Base-by-base conservation (phyloP, 2,888 invertebrate species). In the Choristoneura rosaceana region DNA sequence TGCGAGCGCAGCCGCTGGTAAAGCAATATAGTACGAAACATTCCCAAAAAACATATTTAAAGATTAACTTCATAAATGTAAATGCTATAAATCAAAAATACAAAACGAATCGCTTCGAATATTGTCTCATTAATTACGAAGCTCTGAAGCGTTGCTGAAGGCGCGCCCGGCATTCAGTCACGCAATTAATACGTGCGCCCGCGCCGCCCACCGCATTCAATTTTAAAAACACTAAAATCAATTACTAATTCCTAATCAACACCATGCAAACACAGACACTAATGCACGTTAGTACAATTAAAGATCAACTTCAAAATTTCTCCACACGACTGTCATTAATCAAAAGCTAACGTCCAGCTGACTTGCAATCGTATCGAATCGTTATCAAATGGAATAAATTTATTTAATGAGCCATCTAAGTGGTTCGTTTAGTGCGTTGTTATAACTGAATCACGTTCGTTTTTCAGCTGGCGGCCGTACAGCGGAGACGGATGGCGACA, bases 371-470 rank as follows among this genome's bases (percentile, higher is more conserved):
- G 92, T 83, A 89, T 87, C 92, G 90, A 91, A 92, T 91, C 85
- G 83, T 84, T 82, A 84, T 84, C 85, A 80, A 89, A 87, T 86
- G 82, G 86, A 85, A 88, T 90, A 88, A 88, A 91, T 90, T 88
- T 83, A 86, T 86, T 87, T 91, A 92, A 92, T 91, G 90, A 89
- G 83, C 83, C 88, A 79, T 87, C 85, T 88, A 90, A 91, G 87
- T 88, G 88, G 83, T 85, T 82, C 84, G 82, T 85, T 87, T 87
- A 88, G 84, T 85, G 85, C 85, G 82, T 86, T 89, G 87, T 90
- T 87, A 91, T 89, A 90, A 87, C 84, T 85, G 82, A 89, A 92
- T 89, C 92, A 90, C 90, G 90, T 90, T 90, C 88, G 87, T 87
- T 90, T 91, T 90, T 90, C 85, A 87, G 84, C 78, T 77, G 79